Conservation (phyloP, 2,113 vertebrate species). For the Cacatua alba region DNA sequence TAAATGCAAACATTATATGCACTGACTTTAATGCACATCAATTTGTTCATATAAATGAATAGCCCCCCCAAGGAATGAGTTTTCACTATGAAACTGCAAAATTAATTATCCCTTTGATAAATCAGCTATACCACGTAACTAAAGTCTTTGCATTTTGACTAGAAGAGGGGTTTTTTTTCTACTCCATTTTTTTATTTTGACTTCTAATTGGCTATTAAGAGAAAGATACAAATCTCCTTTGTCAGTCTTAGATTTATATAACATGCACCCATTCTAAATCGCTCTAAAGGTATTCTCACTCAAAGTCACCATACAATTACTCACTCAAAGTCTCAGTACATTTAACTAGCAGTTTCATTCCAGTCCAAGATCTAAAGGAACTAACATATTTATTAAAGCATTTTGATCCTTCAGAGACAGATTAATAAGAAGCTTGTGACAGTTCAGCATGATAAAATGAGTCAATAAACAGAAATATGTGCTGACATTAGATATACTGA, state of each 20-base stretch:
- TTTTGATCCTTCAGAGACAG: conserved; percentile 74
- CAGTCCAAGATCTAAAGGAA: conserved; percentile 53
- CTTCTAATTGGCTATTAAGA: conserved; percentile 36
- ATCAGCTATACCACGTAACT: not conserved
- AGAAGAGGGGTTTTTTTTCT: not conserved
- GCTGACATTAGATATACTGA: conserved; percentile 1
- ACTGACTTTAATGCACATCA: not conserved
- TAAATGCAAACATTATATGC: not conserved
- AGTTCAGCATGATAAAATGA: conserved; percentile 73
- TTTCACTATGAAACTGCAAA: not conserved
- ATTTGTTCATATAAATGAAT: not conserved
- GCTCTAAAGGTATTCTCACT: conserved; percentile 20
- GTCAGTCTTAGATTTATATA: not conserved
- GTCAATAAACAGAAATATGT: conserved; percentile 67
- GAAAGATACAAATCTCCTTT: not conserved
- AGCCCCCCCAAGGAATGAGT: not conserved
- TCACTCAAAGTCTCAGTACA: conserved; percentile 48
- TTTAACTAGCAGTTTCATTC: conserved; percentile 64
- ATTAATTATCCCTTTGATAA: not conserved
- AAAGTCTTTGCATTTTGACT: not conserved
- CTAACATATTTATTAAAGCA: conserved; percentile 69
- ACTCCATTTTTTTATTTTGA: not conserved
- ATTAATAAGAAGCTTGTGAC: conserved; percentile 71
- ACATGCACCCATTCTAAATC: not conserved
- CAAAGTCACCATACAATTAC: conserved; percentile 6